phyloP scores from a whole-genome alignment of 1,140 invertebrate species.

The Drosophila prosaltans region DNA sequence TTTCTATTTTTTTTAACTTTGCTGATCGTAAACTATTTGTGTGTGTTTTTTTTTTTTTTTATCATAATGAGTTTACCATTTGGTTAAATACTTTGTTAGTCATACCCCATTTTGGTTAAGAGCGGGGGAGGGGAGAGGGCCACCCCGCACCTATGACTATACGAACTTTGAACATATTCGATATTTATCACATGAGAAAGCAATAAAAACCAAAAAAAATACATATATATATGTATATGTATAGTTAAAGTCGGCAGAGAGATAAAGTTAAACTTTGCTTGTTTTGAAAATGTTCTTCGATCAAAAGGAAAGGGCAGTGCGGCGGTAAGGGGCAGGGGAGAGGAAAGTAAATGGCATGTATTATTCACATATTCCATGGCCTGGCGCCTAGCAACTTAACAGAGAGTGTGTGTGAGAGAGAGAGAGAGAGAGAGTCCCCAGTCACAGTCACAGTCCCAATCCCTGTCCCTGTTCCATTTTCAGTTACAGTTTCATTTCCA shows the following conservation, averaged over 20 bases:
- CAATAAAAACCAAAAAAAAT: neutral
- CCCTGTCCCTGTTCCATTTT: neutral
- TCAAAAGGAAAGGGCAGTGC: neutral
- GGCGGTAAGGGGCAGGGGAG: neutral
- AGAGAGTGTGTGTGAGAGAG: neutral
- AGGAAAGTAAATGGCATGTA: neutral
- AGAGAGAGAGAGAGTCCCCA: neutral
- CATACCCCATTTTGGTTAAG: neutral
- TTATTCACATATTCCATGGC: neutral
- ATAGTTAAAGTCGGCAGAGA: no score
- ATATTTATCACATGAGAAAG: conserved; percentile 7
- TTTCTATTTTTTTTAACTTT: neutral
- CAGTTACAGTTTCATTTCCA: neutral
- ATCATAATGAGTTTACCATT: conserved; percentile 2
- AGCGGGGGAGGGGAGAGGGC: no score
- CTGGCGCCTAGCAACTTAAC: conserved; percentile 3
- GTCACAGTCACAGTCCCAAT: neutral
- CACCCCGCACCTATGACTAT: neutral
- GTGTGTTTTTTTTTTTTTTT: conserved; percentile 1
- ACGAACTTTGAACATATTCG: neutral
- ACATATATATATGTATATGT: no score
- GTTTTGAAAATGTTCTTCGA: no score
- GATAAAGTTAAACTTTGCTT: no score
- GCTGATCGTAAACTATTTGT: neutral
- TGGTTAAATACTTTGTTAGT: neutral